A percentile compares a stretch with the other conserved stretches of the same genome.
Evolutionary conservation across 2,888 invertebrate species (phyloP).

Genomic region (Heliconius ethilla): DNA sequence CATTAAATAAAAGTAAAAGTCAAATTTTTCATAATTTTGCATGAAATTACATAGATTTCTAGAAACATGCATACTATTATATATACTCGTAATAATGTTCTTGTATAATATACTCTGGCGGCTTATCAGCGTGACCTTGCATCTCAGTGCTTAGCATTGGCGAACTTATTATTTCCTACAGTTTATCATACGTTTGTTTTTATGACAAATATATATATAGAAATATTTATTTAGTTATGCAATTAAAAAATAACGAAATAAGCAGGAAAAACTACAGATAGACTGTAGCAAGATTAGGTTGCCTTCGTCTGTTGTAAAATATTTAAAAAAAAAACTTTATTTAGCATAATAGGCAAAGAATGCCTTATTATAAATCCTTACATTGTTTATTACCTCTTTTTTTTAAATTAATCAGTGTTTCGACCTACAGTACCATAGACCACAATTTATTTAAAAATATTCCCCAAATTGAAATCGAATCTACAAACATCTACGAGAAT

Average conservation of each 20-base stretch:
- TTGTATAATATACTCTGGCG: conserved; percentile 6
- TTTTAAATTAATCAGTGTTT: too few species aligned
- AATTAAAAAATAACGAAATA: neutral
- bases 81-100: neutral
- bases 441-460: too few species aligned
- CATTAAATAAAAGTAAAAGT: neutral
- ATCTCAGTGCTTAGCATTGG: conserved; percentile 37
- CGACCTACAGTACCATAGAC: too few species aligned
- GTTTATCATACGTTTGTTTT: conserved; percentile 34
- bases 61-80: neutral
- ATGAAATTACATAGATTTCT: neutral
- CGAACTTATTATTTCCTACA: conserved; percentile 40
- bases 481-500: too few species aligned
- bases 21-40: neutral
- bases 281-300: too few species aligned
- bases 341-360: too few species aligned
- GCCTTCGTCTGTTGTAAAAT: too few species aligned
- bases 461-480: too few species aligned
- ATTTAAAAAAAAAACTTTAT: too few species aligned
- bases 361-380: too few species aligned
- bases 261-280: neutral
- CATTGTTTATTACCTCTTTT: too few species aligned
- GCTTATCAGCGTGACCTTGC: conserved; percentile 44
- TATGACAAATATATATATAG: conserved; percentile 13
- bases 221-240: neutral